Base-by-base conservation (phyloP, 2,888 invertebrate species). In the Campopleginae sp. region DNA sequence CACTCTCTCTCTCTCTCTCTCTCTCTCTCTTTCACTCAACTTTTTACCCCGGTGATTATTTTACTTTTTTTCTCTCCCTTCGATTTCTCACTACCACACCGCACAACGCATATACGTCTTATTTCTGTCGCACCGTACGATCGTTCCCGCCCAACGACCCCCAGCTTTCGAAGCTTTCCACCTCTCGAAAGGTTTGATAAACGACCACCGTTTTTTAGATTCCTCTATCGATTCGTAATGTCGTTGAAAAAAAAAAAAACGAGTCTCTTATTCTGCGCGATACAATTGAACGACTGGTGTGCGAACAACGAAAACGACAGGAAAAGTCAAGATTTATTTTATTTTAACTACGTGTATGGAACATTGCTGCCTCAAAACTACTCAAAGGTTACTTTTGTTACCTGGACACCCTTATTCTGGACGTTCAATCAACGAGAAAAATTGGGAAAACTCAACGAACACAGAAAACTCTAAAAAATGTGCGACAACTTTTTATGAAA, bases 101-200 rank as follows among this genome's bases (percentile, higher is more conserved):
- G n/a, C n/a, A 33, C 14, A 23, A 54, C 33, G 66, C 66, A 46
- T 19, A 31, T 74, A 81, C 58, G 82, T 85, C 82, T 85, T 82
- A 85, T 85, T 85, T 79, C 46, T 65, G 42, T 58, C 63, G 70
- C 68, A 14, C 23, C n/a, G 14, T 19, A 68, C 51, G 61, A 19
- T 42, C 71, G 63, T 78, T 78, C 23, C 38, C 75, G 65, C 65
- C 65, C 75, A 82, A 54, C 79, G 27, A 58, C 81, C 79, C 75
- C 19, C 19, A 63, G 27, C 70, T 70, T 82, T 31, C n/a, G 42
- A 46, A 79, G 54, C 68, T 58, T 80, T 54, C 42, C 77, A 80
- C 82, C 31, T 58, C 71, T 79, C 70, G 48, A 79, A 85, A 58
- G 42, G 46, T 71, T 51, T 81, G 80, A 80, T 77, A 84, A 80